These are phyloP conservation scores for Neoniphon sammara DNA, from an alignment of 2,797 vertebrate species.

Conservation along the genomic window DNA sequence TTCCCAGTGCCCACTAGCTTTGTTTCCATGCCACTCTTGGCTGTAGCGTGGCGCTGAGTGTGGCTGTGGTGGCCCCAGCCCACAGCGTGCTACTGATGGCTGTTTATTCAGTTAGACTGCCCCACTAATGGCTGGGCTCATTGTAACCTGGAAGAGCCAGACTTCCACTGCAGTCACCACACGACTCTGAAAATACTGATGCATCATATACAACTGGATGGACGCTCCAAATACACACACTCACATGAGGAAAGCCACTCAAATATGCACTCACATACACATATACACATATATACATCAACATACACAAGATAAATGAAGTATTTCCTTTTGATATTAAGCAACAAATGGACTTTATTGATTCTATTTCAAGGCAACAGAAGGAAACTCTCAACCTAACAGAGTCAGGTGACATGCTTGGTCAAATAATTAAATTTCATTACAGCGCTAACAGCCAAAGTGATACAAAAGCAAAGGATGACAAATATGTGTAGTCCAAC, in stretches of 20 bases:
- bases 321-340: neutral
- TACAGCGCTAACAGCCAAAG: slow-evolving; percentile 39
- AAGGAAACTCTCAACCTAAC: slow-evolving; percentile 21
- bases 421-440: slow-evolving; percentile 31
- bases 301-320: neutral
- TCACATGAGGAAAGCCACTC: neutral
- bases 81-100: slow-evolving; percentile 56
- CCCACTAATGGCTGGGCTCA: slow-evolving; percentile 53
- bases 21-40: slow-evolving; percentile 63
- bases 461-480: slow-evolving; percentile 55
- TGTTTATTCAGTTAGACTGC: slow-evolving; percentile 53
- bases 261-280: neutral
- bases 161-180: slow-evolving; percentile 12
- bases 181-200: slow-evolving; percentile 41
- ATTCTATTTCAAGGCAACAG: slow-evolving; percentile 29
- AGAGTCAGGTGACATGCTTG: slow-evolving; percentile 39
- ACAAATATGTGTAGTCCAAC: slow-evolving; percentile 49
- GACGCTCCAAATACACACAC: neutral
- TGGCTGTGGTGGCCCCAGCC: slow-evolving; percentile 72
- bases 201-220: neutral
- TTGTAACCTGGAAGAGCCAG: slow-evolving; percentile 39
- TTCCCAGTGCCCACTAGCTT: slow-evolving; percentile 66
- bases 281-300: neutral
- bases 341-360: slow-evolving; percentile 40
- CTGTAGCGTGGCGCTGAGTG: slow-evolving; percentile 56